Percentiles rank a stretch among this genome's conserved stretches.
Conservation (phyloP, 2,113 vertebrate genomes). For the Phaethornis superciliosus region DNA sequence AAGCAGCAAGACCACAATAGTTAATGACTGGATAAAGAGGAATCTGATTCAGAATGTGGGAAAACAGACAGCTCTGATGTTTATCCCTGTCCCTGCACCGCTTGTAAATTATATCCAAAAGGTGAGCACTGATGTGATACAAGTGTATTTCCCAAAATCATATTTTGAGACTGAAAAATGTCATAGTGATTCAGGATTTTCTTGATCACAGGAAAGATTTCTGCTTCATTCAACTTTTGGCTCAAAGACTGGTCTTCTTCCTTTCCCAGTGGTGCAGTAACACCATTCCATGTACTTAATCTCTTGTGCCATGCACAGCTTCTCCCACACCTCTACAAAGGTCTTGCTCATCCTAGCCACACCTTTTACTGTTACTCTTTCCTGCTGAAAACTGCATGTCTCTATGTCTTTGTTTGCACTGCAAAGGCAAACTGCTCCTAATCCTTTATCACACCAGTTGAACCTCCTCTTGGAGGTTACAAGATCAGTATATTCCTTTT, state of each 20-base stretch:
- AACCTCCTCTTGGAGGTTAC: background rate
- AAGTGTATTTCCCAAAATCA: background rate
- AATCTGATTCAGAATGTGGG: background rate
- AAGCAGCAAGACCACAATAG: background rate
- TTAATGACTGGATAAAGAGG: background rate
- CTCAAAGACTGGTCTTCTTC: background rate
- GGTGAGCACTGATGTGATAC: background rate
- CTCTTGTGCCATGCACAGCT: background rate
- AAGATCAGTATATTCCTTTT: too few species aligned
- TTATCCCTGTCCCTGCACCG: background rate
- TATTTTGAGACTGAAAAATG: background rate
- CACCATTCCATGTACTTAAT: background rate
- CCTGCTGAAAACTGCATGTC: background rate
- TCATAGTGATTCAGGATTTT: background rate
- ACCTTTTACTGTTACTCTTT: background rate
- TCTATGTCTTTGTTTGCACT: background rate
- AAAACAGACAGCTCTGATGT: background rate
- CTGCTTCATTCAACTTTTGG: background rate
- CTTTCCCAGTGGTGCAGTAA: background rate
- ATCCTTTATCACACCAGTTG: background rate
- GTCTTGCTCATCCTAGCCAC: background rate
- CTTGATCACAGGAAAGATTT: background rate
- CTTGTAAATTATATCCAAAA: background rate
- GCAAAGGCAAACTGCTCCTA: background rate
- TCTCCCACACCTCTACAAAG: background rate